A percentile compares a stretch with the other conserved stretches of the same genome.
phyloP scores from a whole-genome alignment of 1,140 invertebrate species.

The Brachionus asplanchnoidis region DNA sequence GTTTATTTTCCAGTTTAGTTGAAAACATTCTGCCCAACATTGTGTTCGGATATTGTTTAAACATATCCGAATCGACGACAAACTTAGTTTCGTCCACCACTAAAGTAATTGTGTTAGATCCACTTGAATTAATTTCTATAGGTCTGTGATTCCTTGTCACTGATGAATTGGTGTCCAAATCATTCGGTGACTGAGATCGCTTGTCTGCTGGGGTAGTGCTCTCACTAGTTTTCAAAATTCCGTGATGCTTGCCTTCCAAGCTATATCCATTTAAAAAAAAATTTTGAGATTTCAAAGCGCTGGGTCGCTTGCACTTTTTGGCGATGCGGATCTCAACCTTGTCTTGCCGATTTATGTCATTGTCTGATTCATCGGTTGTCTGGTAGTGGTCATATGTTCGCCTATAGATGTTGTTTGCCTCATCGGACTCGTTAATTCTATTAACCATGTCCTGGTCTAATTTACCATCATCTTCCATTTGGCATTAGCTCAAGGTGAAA shows the following conservation, averaged over 20 bases:
- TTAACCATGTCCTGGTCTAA: neutral
- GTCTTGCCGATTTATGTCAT: neutral
- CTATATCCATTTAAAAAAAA: neutral
- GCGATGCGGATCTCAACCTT: neutral
- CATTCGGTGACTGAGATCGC: neutral
- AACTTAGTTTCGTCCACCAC: slow-evolving; percentile 91
- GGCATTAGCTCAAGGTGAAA: neutral
- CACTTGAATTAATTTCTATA: neutral
- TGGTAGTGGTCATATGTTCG: slow-evolving; percentile 13
- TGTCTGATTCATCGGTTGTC: slow-evolving; percentile 8
- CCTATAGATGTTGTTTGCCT: neutral
- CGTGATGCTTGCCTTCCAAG: neutral
- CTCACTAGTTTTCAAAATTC: neutral
- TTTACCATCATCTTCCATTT: neutral
- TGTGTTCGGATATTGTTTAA: slow-evolving; percentile 83
- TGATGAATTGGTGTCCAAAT: neutral
- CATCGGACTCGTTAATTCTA: neutral
- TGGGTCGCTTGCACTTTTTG: neutral
- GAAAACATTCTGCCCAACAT: slow-evolving; percentile 95
- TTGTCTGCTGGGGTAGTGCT: neutral
- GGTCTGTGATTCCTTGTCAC: neutral
- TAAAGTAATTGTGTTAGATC: slow-evolving; percentile 64
- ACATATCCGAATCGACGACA: slow-evolving; percentile 81
- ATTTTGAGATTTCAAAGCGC: neutral
- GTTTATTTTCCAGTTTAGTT: slow-evolving; percentile 80